Conservation (phyloP, 1,140 invertebrate genomes). For the Drosophila athabasca region DNA sequence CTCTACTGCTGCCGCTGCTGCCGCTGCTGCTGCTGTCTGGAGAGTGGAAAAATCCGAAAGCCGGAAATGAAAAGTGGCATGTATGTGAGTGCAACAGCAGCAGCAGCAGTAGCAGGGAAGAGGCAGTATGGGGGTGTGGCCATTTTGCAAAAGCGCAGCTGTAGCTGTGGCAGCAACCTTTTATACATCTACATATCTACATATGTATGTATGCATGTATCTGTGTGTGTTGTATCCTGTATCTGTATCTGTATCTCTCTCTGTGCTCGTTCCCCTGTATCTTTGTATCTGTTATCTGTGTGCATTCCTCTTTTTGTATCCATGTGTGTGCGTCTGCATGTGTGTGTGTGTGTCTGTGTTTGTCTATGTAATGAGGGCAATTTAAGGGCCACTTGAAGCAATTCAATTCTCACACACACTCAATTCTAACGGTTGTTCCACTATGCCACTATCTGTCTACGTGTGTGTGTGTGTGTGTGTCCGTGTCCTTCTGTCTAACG, state of each 20-base stretch:
- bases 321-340: conserved; percentile 35
- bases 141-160: conserved; percentile 73
- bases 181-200: conserved; percentile 37
- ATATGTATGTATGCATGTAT: conserved; percentile 8
- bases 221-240: conserved; percentile 1
- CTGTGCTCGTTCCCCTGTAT: conserved; percentile 2
- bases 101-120: background rate
- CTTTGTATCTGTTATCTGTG: conserved; percentile 16
- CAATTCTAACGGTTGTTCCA: conserved; percentile 14
- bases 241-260: too few relatives aligned
- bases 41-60: conserved; percentile 52
- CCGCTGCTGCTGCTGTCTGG: conserved; percentile 6
- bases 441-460: conserved; percentile 16
- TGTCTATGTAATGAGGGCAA: conserved; percentile 79
- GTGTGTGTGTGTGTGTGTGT: background rate
- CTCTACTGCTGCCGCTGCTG: background rate
- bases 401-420: conserved; percentile 77
- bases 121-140: conserved; percentile 39
- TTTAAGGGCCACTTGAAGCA: conserved; percentile 77
- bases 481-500: conserved; percentile 37
- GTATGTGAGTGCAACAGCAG: conserved; percentile 38
- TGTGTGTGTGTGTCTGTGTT: conserved; percentile 53
- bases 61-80: conserved; percentile 74
- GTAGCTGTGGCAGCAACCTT: conserved; percentile 67
- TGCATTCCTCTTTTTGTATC: conserved; percentile 69